These are phyloP conservation scores for Leptinotarsa defecta DNA, from an alignment of 1,140 invertebrate species.

Conservation along the genomic window DNA sequence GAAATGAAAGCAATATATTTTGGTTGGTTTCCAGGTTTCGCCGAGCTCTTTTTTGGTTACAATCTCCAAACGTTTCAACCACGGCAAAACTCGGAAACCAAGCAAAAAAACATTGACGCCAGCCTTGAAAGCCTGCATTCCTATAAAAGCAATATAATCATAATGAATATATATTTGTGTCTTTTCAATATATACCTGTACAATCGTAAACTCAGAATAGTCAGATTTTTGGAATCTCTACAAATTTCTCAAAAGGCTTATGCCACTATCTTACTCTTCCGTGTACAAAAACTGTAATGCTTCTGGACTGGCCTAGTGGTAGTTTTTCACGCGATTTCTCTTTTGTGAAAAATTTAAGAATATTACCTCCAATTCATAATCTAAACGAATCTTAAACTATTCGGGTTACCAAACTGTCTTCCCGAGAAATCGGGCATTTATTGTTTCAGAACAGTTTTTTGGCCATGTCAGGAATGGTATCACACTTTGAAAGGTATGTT, in stretches of 20 bases:
- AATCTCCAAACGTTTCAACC: too few relatives aligned
- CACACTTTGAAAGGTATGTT: too few relatives aligned
- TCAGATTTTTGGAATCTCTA: neutral
- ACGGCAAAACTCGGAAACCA: too few relatives aligned
- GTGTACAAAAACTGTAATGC: neutral
- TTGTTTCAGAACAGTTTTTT: too few relatives aligned
- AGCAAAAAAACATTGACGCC: too few relatives aligned
- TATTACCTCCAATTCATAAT: neutral
- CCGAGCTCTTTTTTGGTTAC: too few relatives aligned
- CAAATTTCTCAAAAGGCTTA: neutral
- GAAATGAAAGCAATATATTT: too few relatives aligned
- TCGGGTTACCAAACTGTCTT: neutral
- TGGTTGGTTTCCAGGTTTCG: too few relatives aligned
- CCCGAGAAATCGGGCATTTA: too few relatives aligned
- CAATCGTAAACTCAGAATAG: too few relatives aligned
- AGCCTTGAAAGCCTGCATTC: neutral
- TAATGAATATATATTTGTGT: neutral
- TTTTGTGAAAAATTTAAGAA: neutral
- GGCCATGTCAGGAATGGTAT: too few relatives aligned
- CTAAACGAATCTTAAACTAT: neutral
- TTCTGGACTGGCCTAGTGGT: neutral
- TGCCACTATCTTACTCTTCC: neutral
- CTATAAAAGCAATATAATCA: neutral
- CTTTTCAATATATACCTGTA: too few relatives aligned
- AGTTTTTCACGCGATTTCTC: neutral